phyloP scores from a whole-genome alignment of 2,888 invertebrate genomes.

The Luperina testacea region DNA sequence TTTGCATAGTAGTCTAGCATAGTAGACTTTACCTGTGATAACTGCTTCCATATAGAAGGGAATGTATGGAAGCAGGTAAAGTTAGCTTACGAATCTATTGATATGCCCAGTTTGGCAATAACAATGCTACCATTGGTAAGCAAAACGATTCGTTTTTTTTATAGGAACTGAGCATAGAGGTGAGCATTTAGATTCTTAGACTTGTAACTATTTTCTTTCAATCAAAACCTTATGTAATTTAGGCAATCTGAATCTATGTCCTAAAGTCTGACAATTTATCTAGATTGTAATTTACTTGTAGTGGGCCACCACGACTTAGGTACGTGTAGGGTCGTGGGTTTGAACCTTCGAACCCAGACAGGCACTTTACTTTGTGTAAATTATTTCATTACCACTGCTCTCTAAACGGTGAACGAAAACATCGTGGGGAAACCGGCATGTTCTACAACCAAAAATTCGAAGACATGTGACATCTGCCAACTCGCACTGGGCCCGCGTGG shows the following conservation, averaged over 20 bases:
- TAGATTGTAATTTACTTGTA: background rate
- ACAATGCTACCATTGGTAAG: too few relatives aligned
- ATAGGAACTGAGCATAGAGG: background rate
- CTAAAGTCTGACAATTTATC: background rate
- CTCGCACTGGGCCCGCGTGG: background rate
- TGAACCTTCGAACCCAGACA: background rate
- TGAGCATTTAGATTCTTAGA: background rate
- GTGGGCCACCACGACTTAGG: background rate
- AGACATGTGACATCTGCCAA: background rate
- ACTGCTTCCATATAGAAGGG: too few relatives aligned
- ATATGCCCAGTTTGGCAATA: too few relatives aligned
- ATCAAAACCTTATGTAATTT: background rate
- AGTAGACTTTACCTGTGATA: too few relatives aligned
- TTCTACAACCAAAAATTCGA: background rate
- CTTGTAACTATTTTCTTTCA: background rate
- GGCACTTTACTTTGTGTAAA: background rate
- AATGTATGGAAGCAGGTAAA: too few relatives aligned
- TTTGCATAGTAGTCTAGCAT: too few relatives aligned
- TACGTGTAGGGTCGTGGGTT: background rate
- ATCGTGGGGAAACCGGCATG: background rate
- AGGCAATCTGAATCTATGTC: background rate
- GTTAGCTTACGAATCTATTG: too few relatives aligned
- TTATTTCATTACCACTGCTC: background rate
- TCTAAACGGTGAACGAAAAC: background rate
- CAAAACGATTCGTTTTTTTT: too few relatives aligned